Evolutionary conservation across 2,888 invertebrate species (phyloP), one percentile per base, ranked within the genome.

Genomic region (Cyaniris semiargus): DNA sequence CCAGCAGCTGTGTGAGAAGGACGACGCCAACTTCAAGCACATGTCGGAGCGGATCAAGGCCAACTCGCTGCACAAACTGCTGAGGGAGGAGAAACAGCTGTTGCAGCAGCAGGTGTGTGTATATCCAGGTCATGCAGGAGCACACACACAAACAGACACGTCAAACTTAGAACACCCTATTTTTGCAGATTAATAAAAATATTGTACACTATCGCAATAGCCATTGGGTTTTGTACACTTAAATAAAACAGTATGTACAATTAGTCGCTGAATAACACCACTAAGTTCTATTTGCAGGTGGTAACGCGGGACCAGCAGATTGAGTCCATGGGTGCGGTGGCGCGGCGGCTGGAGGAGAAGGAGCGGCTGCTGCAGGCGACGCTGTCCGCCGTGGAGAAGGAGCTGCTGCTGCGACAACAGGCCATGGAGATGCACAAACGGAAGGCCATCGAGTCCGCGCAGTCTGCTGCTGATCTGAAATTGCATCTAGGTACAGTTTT

Each of bases 381-480:
- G 71, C 95, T 99, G 76, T 96, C 97, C 0, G 98, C 98, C 1
- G 97, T 98, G 3, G 99, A 99, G 91, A 99, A 99, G 89, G 99
- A 99, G 90, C 94, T 99, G 80, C 95, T 98, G 77, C 91, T 99
- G 78, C 95, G 99, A 1, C 98, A 99, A 86, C 99, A 99, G 89
- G 98, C 99, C 1, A 97, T 98, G 97, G 99, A 99, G 92, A 97
- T 98, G 97, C 98, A 99, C 91, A 99, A 99, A 87, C 95, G 99
- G 44, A 99, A 99, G 92, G 99, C 99, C 0, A 98, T 99, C 80
- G 99, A 99, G 92, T 98, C 97, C 78, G 98, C 99, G 0, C 99
- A 99, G 90, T 98, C 98, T 10, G 98, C 99, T 0, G 98, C 98
- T 0, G 99, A 99, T 91, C 95, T 99, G 38, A 99, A 99, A 89